Percentiles rank a stretch among this genome's conserved stretches.
phyloP scores from a whole-genome alignment of 2,888 invertebrate genomes.

The Ennomos erosarius region DNA sequence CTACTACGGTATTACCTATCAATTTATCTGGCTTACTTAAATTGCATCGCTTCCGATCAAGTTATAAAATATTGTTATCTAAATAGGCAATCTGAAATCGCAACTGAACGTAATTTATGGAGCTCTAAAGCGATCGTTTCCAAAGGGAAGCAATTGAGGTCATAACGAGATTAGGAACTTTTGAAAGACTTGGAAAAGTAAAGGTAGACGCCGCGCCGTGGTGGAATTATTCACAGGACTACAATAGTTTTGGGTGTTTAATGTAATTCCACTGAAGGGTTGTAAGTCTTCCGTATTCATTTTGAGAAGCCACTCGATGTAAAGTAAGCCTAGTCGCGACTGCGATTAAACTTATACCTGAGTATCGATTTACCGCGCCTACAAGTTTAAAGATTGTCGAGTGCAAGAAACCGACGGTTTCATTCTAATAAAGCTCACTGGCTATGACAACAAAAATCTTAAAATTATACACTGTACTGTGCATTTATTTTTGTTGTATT shows the following conservation, averaged over 20 bases:
- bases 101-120: conserved; percentile 18
- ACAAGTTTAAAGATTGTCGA: conserved; percentile 15
- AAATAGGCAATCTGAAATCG: conserved; percentile 45
- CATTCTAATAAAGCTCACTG: too few relatives aligned
- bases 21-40: conserved; percentile 15
- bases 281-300: conserved; percentile 36
- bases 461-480: conserved; percentile 2
- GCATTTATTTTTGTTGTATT: conserved; percentile 19
- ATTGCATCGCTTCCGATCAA: conserved; percentile 14
- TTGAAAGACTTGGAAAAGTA: conserved; percentile 34
- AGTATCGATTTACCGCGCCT: conserved; percentile 36
- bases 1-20: conserved; percentile 6
- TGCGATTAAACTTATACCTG: conserved; percentile 34
- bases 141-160: conserved; percentile 51
- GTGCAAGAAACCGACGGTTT: too few relatives aligned
- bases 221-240: conserved; percentile 2
- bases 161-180: conserved; percentile 42
- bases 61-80: conserved; percentile 32
- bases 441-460: conserved; percentile 22
- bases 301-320: conserved; percentile 41
- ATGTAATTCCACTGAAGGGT: conserved; percentile 11
- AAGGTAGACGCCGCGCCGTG: conserved; percentile 13
- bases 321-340: conserved; percentile 44
- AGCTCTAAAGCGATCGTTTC: conserved; percentile 20
- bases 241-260: conserved; percentile 4